Percentiles rank a stretch among this genome's conserved stretches.
Evolutionary conservation across 2,113 vertebrate species (phyloP).

Genomic region (Entosphenus tridentatus): DNA sequence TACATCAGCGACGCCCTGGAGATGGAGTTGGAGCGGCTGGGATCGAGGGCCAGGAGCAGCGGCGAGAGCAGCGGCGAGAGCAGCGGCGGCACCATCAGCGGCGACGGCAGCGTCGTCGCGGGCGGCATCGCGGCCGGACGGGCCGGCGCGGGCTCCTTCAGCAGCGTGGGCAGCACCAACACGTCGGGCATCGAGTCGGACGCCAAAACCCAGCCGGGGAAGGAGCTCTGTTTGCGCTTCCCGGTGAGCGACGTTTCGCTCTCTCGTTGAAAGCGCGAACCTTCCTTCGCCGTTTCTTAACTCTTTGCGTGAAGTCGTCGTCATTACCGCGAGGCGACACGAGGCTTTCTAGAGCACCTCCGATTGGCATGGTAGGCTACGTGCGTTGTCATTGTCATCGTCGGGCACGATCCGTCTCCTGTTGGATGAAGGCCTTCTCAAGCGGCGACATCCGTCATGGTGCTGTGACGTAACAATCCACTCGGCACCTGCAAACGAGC

Average conservation of each 20-base stretch:
- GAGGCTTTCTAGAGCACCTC: background rate
- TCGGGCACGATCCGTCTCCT: too few relatives aligned
- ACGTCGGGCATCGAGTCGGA: slow-evolving; percentile 73
- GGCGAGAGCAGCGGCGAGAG: slow-evolving; percentile 41
- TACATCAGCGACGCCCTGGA: slow-evolving; percentile 94
- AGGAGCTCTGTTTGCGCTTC: background rate
- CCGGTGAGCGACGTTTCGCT: background rate
- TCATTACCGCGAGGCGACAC: background rate
- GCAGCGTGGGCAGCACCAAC: slow-evolving; percentile 83
- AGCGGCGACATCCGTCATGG: too few relatives aligned
- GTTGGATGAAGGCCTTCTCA: too few relatives aligned
- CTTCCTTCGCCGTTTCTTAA: background rate
- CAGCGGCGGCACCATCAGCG: slow-evolving; percentile 34
- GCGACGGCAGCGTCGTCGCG: too few relatives aligned
- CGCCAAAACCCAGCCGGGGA: slow-evolving; percentile 20
- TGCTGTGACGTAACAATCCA: too few relatives aligned
- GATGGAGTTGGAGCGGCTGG: slow-evolving; percentile 77
- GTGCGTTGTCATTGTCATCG: too few relatives aligned
- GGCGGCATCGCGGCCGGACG: slow-evolving; percentile 13
- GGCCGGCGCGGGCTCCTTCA: slow-evolving; percentile 56
- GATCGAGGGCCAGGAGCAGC: slow-evolving; percentile 64
- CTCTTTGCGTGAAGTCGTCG: background rate
- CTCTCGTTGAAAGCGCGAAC: background rate
- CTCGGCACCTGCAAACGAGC: too few relatives aligned
- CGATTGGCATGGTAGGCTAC: too few relatives aligned